Conservation (phyloP, 2,113 vertebrate species). For the Carassius carassius region DNA sequence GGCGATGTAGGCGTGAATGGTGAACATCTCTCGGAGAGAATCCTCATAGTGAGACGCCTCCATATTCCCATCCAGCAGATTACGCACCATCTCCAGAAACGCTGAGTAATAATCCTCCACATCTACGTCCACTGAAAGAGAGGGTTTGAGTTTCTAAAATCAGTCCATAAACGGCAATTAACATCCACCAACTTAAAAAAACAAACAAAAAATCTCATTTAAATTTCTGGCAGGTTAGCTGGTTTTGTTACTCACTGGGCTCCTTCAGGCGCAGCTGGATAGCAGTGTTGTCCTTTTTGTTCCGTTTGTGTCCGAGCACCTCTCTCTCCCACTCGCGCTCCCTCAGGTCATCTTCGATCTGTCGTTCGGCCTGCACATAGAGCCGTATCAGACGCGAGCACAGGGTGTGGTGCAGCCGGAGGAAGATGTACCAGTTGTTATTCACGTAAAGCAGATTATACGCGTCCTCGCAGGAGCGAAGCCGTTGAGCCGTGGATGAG, state of each 20-base stretch:
- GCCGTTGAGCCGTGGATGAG: constrained; percentile 87
- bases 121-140: constrained; percentile 89
- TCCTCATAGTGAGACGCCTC: constrained; percentile 95
- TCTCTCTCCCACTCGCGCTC: constrained; percentile 93
- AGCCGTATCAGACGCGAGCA: constrained; percentile 89
- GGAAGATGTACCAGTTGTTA: constrained; percentile 68
- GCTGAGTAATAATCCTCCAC: constrained; percentile 97
- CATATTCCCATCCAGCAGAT: constrained; percentile 96
- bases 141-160: background rate
- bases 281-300: constrained; percentile 93
- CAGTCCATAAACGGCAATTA: background rate
- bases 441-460: constrained; percentile 96
- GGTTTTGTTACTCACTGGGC: constrained; percentile 84
- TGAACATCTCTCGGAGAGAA: constrained; percentile 97
- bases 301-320: constrained; percentile 86
- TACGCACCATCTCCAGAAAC: constrained; percentile 98
- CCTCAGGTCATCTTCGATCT: constrained; percentile 90
- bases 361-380: constrained; percentile 90
- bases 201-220: background rate
- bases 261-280: constrained; percentile 95
- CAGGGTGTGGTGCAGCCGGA: constrained; percentile 94
- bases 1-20: constrained; percentile 96
- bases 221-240: background rate
- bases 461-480: constrained; percentile 85
- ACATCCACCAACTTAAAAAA: too few relatives aligned